phyloP scores from a whole-genome alignment of 2,888 invertebrate genomes.

The Trachelus stipa region DNA sequence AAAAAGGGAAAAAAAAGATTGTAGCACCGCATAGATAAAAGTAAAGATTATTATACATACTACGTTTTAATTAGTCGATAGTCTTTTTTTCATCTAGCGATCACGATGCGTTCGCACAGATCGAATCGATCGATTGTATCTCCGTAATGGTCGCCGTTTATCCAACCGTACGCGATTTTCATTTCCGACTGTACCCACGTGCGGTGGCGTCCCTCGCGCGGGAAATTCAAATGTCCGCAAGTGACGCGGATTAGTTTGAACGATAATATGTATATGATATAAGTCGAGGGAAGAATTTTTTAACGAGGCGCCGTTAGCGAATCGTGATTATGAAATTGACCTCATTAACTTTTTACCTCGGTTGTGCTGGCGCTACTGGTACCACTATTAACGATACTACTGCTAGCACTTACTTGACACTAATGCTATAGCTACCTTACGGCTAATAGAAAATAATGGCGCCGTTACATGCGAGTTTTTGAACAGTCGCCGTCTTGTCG shows the following conservation, averaged over 20 bases:
- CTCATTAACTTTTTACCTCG: neutral
- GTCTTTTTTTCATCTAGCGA: neutral
- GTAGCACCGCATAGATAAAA: neutral
- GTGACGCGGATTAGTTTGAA: neutral
- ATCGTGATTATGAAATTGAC: neutral
- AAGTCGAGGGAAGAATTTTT: neutral
- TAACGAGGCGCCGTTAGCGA: neutral
- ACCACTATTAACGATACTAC: neutral
- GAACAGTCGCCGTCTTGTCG: constrained; percentile 48
- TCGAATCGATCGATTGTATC: neutral
- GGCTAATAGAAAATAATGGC: neutral
- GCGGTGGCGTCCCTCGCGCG: neutral
- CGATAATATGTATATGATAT: neutral
- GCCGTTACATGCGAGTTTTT: constrained; percentile 30
- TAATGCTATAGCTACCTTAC: neutral
- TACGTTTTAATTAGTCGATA: neutral
- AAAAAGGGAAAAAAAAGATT: neutral
- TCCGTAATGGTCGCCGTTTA: neutral
- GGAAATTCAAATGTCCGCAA: neutral
- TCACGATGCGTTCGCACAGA: neutral
- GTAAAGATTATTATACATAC: neutral
- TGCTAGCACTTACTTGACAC: neutral
- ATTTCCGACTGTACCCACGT: neutral
- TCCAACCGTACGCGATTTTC: neutral
- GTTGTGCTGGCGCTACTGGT: neutral